Evolutionary conservation across 2,797 vertebrate genomes (phyloP).

Genomic region (Zenarchopterus dispar): DNA sequence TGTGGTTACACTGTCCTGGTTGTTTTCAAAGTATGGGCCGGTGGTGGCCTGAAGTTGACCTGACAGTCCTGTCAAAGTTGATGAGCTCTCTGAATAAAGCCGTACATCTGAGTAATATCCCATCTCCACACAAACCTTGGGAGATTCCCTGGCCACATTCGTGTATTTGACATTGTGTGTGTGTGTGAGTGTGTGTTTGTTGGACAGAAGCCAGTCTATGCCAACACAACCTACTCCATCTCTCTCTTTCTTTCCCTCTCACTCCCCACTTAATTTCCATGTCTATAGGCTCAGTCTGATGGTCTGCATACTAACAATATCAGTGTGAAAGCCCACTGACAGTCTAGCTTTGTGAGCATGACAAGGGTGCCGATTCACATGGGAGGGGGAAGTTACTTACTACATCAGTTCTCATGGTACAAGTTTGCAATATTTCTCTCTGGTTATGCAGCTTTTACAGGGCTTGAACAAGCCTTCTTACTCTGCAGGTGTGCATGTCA

Average conservation of each 20-base stretch:
- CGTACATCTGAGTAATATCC: slow-evolving; percentile 75
- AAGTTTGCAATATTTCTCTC: slow-evolving; percentile 78
- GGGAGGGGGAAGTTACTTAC: slow-evolving; percentile 81
- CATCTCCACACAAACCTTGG: slow-evolving; percentile 61
- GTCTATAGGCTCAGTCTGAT: slow-evolving; percentile 79
- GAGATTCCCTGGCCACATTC: slow-evolving; percentile 50
- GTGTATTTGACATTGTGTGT: slow-evolving; percentile 58
- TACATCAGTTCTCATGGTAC: slow-evolving; percentile 82
- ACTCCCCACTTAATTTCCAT: slow-evolving; percentile 80
- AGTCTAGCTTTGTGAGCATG: slow-evolving; percentile 89
- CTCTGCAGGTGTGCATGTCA: slow-evolving; percentile 38
- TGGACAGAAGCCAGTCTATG: slow-evolving; percentile 71
- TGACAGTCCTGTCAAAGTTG: slow-evolving; percentile 57
- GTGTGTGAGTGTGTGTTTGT: slow-evolving; percentile 42
- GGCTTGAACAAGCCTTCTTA: slow-evolving; percentile 40
- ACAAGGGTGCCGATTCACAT: slow-evolving; percentile 86
- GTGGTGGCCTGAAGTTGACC: slow-evolving; percentile 75
- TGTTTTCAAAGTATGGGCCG: slow-evolving; percentile 43
- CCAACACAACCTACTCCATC: slow-evolving; percentile 79
- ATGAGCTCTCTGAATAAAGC: slow-evolving; percentile 67
- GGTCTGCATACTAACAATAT: slow-evolving; percentile 84
- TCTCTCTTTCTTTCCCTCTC: slow-evolving; percentile 68
- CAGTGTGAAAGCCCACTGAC: slow-evolving; percentile 83
- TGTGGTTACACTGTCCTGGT: slow-evolving; percentile 25
- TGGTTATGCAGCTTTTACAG: slow-evolving; percentile 53